phyloP scores from a whole-genome alignment of 2,113 vertebrate genomes.

The Oreochromis aureus region DNA sequence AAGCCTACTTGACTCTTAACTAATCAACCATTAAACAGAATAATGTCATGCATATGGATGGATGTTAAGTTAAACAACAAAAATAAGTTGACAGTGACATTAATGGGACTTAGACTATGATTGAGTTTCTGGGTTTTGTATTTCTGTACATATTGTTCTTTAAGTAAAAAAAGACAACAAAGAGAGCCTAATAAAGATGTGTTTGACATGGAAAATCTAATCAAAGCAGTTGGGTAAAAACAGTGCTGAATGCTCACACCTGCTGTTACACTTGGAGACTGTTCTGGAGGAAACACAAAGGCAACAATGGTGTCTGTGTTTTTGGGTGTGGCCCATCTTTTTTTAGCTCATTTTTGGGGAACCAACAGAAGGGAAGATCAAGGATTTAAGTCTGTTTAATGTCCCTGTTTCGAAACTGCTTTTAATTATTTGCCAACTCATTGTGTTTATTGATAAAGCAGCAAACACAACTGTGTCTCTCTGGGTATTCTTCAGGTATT shows the following conservation, averaged over 20 bases:
- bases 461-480: not conserved
- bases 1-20: not conserved
- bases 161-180: not conserved
- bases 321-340: conserved; percentile 16
- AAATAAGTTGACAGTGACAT: not conserved
- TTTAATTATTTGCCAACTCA: not conserved
- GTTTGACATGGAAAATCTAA: not conserved
- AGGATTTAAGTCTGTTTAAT: conserved; percentile 8
- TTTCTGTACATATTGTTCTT: not conserved
- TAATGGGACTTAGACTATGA: not conserved
- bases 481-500: not conserved
- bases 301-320: conserved; percentile 11
- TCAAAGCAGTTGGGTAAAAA: not conserved
- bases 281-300: not conserved
- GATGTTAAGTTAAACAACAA: not conserved
- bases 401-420: not conserved
- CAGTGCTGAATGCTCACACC: not conserved
- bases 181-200: not conserved
- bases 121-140: not conserved
- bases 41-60: not conserved
- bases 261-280: not conserved
- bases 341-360: not conserved
- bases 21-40: not conserved
- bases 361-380: conserved; percentile 35
- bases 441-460: not conserved